Conservation (phyloP, 2,888 invertebrate genomes). For the Drosophila trichaetosa region DNA sequence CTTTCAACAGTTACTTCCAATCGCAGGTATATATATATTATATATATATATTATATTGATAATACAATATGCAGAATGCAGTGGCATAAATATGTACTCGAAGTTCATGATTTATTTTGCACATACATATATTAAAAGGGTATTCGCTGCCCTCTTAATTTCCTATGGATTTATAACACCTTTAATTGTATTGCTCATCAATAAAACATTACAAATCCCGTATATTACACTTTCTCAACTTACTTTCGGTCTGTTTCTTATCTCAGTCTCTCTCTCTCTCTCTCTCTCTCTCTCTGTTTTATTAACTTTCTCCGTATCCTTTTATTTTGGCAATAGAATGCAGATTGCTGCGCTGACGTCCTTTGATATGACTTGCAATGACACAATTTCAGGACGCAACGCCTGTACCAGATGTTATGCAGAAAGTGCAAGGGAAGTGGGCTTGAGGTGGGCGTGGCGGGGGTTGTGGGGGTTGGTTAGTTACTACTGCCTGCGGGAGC, state of each 20-base stretch:
- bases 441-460: too few species aligned
- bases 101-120: background rate
- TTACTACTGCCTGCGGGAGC: constrained; percentile 17
- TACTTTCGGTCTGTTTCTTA: background rate
- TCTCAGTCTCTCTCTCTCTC: background rate
- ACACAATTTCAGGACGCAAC: constrained; percentile 55
- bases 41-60: background rate
- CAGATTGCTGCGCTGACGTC: constrained; percentile 56
- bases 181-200: background rate
- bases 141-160: background rate
- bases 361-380: constrained; percentile 60
- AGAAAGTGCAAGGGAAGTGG: background rate
- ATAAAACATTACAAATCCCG: background rate
- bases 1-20: background rate
- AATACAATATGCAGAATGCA: background rate
- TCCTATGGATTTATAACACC: background rate
- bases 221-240: background rate
- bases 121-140: background rate
- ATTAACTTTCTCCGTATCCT: background rate
- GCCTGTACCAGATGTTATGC: constrained; percentile 17
- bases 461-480: background rate
- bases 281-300: background rate
- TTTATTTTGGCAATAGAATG: constrained; percentile 43
- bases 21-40: background rate
- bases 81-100: background rate